A percentile compares a stretch with the other conserved stretches of the same genome.
These are phyloP conservation scores for Ceratina calcarata DNA, from an alignment of 1,140 invertebrate genomes.

Conservation along the genomic window DNA sequence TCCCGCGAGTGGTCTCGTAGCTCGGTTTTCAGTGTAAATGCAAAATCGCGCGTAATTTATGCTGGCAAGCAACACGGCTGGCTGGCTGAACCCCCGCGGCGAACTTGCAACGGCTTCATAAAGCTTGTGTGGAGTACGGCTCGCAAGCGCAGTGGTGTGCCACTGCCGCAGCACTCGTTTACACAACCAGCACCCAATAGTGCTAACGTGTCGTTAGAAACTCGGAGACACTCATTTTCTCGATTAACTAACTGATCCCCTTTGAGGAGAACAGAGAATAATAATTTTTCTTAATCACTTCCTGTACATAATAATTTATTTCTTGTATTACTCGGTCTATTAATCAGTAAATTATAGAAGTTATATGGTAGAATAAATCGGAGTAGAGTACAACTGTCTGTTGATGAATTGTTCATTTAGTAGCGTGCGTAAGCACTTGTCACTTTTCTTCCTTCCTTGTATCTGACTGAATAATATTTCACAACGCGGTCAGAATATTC, in stretches of 20 bases:
- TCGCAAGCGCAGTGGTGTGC: slow-evolving; percentile 22
- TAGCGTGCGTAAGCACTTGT: slow-evolving; percentile 13
- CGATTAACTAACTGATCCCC: not conserved
- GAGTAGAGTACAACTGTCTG: not conserved
- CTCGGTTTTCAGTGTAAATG: slow-evolving; percentile 74
- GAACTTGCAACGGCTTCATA: slow-evolving; percentile 77
- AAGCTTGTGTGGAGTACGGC: slow-evolving; percentile 46
- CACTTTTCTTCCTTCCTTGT: not conserved
- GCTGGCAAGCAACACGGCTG: slow-evolving; percentile 75
- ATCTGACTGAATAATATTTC: not conserved
- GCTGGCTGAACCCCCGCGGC: slow-evolving; percentile 73
- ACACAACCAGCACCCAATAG: slow-evolving; percentile 41
- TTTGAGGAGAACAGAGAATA: not conserved
- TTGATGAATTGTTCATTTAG: not conserved
- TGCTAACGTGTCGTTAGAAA: slow-evolving; percentile 36
- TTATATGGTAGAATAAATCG: not conserved
- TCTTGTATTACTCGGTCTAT: too few species aligned
- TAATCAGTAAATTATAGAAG: too few species aligned
- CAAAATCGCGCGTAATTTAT: slow-evolving; percentile 77
- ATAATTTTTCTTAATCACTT: too few species aligned
- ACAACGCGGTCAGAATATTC: too few species aligned
- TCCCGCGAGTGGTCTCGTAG: slow-evolving; percentile 33
- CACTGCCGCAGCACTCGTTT: slow-evolving; percentile 37
- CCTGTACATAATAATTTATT: too few species aligned
- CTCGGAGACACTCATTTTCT: not conserved